A percentile compares a stretch with the other conserved stretches of the same genome.
phyloP scores from a whole-genome alignment of 1,140 invertebrate genomes.

The Diorhabda elongata region DNA sequence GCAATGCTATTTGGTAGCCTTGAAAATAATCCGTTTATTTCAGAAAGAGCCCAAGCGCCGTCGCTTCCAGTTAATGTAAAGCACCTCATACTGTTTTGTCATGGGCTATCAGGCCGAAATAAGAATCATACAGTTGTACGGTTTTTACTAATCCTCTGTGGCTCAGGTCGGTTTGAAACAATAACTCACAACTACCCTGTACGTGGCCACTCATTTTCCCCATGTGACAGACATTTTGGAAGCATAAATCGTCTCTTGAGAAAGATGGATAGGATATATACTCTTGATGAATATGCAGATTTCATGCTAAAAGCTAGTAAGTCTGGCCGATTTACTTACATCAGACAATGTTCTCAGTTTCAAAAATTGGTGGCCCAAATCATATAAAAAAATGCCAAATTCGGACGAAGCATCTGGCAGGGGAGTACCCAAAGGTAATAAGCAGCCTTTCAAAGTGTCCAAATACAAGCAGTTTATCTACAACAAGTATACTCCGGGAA shows the following conservation, averaged over 20 bases:
- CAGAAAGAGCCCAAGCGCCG: too few species aligned
- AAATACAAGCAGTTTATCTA: not conserved
- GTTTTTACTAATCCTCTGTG: too few species aligned
- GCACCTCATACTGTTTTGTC: too few species aligned
- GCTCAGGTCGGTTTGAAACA: slow-evolving; percentile 1
- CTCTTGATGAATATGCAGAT: not conserved
- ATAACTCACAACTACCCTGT: slow-evolving; percentile 3
- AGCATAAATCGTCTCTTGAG: not conserved
- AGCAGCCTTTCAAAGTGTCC: slow-evolving; percentile 3
- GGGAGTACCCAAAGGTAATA: slow-evolving; percentile 3
- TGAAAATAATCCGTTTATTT: too few species aligned
- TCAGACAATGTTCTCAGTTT: slow-evolving; percentile 1
- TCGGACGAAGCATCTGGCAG: not conserved
- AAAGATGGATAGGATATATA: not conserved
- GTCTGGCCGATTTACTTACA: slow-evolving; percentile 3
- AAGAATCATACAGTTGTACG: too few species aligned
- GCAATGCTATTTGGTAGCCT: too few species aligned
- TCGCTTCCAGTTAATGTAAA: too few species aligned
- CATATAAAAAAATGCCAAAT: not conserved
- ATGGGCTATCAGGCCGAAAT: too few species aligned
- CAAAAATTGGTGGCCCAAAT: not conserved
- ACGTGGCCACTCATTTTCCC: slow-evolving; percentile 3
- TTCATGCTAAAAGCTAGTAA: not conserved
- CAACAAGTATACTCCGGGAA: not conserved
- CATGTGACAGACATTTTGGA: slow-evolving; percentile 1